These are phyloP conservation scores for Toxonevra muliebris DNA, from an alignment of 2,888 invertebrate genomes.

Conservation along the genomic window DNA sequence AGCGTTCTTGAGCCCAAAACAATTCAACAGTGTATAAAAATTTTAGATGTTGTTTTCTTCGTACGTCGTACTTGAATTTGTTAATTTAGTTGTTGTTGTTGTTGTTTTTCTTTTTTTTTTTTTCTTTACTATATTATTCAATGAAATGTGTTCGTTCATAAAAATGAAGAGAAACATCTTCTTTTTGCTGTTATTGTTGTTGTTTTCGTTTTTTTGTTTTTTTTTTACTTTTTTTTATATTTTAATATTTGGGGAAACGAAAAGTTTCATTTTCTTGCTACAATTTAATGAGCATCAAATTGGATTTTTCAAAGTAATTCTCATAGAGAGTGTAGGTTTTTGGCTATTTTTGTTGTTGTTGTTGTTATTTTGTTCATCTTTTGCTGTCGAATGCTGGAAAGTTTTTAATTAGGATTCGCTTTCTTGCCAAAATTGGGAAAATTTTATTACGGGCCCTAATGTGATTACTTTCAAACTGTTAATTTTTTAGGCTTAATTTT, in stretches of 20 bases:
- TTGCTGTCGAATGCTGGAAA: constrained; percentile 33
- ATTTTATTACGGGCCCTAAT: constrained; percentile 48
- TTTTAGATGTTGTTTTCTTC: constrained; percentile 30
- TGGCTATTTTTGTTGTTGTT: constrained; percentile 5
- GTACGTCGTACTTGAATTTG: constrained; percentile 12
- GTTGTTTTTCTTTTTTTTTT: constrained; percentile 12
- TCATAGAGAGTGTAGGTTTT: constrained; percentile 19
- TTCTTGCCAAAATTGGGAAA: constrained; percentile 32
- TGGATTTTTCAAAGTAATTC: constrained; percentile 34
- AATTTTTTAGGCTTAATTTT: constrained; percentile 43
- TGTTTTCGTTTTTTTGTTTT: neutral
- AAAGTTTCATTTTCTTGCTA: too few relatives aligned
- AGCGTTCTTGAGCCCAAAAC: constrained; percentile 3
- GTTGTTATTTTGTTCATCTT: too few relatives aligned
- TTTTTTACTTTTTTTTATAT: neutral
- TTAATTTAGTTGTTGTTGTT: constrained; percentile 2
- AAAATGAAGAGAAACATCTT: neutral
- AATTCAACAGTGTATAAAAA: constrained; percentile 13
- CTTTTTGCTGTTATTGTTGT: neutral
- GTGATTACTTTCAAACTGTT: constrained; percentile 51
- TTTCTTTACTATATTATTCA: neutral
- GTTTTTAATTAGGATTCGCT: constrained; percentile 42
- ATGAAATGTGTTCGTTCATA: too few relatives aligned
- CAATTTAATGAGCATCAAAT: too few relatives aligned
- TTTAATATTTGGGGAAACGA: too few relatives aligned